Base-by-base conservation (phyloP, 2,888 invertebrate species). In the Lysandra bellargus region DNA sequence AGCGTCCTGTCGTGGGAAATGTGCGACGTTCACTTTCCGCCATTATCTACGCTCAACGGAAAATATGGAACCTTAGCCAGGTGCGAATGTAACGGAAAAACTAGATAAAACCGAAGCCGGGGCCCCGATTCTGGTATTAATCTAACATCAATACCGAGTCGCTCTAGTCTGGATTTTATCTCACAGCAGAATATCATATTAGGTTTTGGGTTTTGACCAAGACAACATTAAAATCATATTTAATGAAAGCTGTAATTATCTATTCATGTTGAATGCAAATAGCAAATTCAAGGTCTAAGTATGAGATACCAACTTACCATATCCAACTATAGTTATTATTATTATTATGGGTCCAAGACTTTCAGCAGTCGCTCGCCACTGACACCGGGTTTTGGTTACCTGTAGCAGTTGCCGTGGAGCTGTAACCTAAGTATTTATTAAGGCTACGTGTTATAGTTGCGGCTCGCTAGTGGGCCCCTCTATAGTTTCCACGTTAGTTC, bases 1-100 rank as follows among this genome's bases (percentile, higher is more conserved):
- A 75, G 61, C 69, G 69, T 49, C 61, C 84, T 85, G 90, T 88
- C 92, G 93, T 93, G 93, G 91, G 93, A 93, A 93, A 89, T 87
- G 87, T 86, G 89, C 85, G 87, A 87, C 86, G 87, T 89, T 79
- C 79, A 90, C 89, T 92, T 90, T 90, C 89, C 88, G 88, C 88
- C 86, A 88, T 91, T 90, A 90, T 85, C 87, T 88, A 88, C 91
- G 91, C 30, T 74, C 75, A 60, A 75, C 61, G 75, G 75, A 79
- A 75, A 75, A 69, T 69, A 69, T 60, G 23, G n/a, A 49, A 60
- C 73, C 53, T 73, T 61, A 53, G 64, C 23, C 30, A 64, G 64
- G 30, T 30, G 64, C 4, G 23, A 64, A 9, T 33, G 69, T 69
- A 33, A 69, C 33, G 73, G 60, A 79, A 79, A 40, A 61, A 79